Percentiles rank a stretch among this genome's conserved stretches.
Conservation (phyloP, 2,113 vertebrate species). For the Bolborhynchus lineola region DNA sequence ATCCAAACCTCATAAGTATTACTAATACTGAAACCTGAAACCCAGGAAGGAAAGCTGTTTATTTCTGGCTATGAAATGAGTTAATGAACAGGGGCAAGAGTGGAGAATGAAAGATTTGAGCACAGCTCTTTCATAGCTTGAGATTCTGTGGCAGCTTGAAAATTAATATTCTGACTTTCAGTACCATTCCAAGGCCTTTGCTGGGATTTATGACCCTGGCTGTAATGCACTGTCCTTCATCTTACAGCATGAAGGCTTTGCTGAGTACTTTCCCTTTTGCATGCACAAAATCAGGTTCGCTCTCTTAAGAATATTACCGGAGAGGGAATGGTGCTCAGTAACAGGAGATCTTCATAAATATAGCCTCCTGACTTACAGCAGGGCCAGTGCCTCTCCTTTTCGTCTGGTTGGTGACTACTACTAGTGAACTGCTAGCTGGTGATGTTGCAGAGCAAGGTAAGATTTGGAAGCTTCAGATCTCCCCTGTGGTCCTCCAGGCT, state of each 20-base stretch:
- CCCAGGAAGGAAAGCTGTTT: not conserved
- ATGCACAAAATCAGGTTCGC: not conserved
- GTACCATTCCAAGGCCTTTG: not conserved
- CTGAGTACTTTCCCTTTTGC: not conserved
- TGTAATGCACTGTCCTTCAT: not conserved
- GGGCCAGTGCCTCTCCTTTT: not conserved
- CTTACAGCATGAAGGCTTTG: not conserved
- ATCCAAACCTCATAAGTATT: not conserved
- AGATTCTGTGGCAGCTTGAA: not conserved
- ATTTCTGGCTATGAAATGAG: not conserved
- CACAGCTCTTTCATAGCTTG: not conserved
- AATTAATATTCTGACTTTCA: not conserved
- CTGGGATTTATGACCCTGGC: not conserved
- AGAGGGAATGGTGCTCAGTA: not conserved
- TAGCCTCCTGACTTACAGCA: not conserved
- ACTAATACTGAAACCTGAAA: not conserved
- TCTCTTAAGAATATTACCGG: not conserved
- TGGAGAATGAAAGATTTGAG: not conserved
- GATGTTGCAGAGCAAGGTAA: not conserved
- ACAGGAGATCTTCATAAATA: not conserved
- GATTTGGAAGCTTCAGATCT: not conserved
- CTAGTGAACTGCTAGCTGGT: not conserved
- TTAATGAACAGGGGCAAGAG: not conserved
- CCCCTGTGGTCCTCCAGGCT: not conserved
- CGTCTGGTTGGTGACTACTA: not conserved